These are phyloP conservation scores for Onychomys leucogaster DNA, from an alignment of 2,797 vertebrate genomes.

Conservation along the genomic window DNA sequence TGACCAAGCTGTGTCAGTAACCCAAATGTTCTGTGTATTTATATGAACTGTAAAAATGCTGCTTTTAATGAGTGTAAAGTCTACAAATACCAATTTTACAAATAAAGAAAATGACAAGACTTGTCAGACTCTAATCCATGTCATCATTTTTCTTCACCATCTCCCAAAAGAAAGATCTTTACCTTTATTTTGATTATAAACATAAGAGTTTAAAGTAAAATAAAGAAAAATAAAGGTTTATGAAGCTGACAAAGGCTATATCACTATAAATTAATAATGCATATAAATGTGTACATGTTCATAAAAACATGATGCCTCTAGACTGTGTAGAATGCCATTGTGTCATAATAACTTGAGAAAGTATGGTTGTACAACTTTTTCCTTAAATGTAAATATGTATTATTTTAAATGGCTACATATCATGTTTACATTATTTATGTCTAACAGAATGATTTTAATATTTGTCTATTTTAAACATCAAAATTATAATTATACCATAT, in stretches of 20 bases:
- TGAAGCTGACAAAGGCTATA: background rate
- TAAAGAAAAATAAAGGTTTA: constrained; percentile 9
- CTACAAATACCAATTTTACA: background rate
- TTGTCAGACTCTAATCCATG: background rate
- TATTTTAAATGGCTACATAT: background rate
- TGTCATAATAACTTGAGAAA: background rate
- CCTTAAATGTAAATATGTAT: background rate
- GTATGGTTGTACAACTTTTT: background rate
- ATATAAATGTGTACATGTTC: background rate
- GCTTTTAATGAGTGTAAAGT: background rate
- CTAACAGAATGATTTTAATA: background rate
- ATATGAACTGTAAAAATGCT: background rate
- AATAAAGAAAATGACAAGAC: background rate
- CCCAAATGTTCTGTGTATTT: background rate
- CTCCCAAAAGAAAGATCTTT: background rate
- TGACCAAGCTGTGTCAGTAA: background rate
- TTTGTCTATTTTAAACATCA: background rate
- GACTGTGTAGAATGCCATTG: background rate
- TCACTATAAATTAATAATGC: background rate
- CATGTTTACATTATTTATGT: background rate
- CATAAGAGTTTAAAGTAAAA: background rate
- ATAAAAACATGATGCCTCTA: background rate
- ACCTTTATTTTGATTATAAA: background rate
- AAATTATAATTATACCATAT: background rate
- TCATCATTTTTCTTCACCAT: background rate